These are phyloP conservation scores for Bombyx mandarina DNA, from an alignment of 1,140 invertebrate genomes.

Conservation along the genomic window DNA sequence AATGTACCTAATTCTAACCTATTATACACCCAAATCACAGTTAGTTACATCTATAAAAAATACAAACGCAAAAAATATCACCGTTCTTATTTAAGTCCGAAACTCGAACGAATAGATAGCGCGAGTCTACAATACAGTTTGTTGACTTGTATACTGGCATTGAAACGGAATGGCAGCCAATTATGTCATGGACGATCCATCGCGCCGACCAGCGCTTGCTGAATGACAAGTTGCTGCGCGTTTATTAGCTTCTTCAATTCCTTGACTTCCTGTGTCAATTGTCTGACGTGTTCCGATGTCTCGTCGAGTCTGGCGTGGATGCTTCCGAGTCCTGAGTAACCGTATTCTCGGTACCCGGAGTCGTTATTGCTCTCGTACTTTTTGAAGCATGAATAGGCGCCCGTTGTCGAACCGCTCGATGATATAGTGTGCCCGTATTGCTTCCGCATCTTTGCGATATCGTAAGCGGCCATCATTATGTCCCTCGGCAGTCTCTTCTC, in stretches of 20 bases:
- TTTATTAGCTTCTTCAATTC: slow-evolving; percentile 74
- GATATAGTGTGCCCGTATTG: slow-evolving; percentile 77
- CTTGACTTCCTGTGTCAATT: slow-evolving; percentile 73
- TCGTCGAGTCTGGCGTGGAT: slow-evolving; percentile 75
- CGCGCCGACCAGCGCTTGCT: slow-evolving; percentile 54
- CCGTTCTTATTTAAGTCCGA: slow-evolving; percentile 44
- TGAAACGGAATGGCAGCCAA: slow-evolving; percentile 58
- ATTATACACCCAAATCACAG: not conserved
- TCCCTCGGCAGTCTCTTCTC: slow-evolving; percentile 84
- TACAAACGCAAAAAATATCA: slow-evolving; percentile 34
- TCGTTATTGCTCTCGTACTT: slow-evolving; percentile 75
- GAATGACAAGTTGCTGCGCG: slow-evolving; percentile 63
- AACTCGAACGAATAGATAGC: slow-evolving; percentile 23
- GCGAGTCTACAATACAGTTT: slow-evolving; percentile 46
- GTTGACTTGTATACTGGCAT: slow-evolving; percentile 63
- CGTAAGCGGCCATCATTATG: slow-evolving; percentile 81
- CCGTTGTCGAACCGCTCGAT: slow-evolving; percentile 72
- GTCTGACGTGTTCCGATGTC: slow-evolving; percentile 73
- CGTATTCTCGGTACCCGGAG: slow-evolving; percentile 65
- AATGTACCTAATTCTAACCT: not conserved
- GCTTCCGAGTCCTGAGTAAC: slow-evolving; percentile 68
- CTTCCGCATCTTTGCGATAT: slow-evolving; percentile 80
- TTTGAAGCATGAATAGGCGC: slow-evolving; percentile 73
- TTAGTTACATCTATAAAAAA: slow-evolving; percentile 3
- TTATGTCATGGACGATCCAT: slow-evolving; percentile 64